phyloP scores from a whole-genome alignment of 2,888 invertebrate species.

The Andricus quercusramuli region DNA sequence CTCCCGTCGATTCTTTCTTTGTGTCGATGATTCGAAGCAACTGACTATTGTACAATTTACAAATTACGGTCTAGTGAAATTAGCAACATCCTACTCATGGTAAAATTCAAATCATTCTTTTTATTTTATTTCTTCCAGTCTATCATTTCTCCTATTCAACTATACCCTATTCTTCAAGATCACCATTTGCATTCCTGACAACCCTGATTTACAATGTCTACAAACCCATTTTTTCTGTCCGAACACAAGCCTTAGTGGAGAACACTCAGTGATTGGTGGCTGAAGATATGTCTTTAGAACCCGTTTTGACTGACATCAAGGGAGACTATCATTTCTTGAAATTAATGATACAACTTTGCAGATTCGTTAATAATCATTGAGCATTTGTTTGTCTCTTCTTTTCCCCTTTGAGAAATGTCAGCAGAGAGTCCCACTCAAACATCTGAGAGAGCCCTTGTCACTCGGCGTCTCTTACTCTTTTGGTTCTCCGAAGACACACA shows the following conservation, averaged over 20 bases:
- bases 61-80: background rate
- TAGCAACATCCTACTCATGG: background rate
- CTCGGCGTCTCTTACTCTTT: background rate
- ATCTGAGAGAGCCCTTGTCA: constrained; percentile 28
- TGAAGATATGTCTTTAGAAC: constrained; percentile 39
- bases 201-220: constrained; percentile 28
- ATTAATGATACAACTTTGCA: constrained; percentile 35
- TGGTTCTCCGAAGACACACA: constrained; percentile 6
- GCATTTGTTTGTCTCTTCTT: constrained; percentile 28
- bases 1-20: constrained; percentile 41
- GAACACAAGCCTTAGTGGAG: background rate
- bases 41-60: constrained; percentile 18
- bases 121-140: background rate
- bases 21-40: constrained; percentile 48
- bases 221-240: background rate
- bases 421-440: constrained; percentile 9
- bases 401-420: constrained; percentile 14
- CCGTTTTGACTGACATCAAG: constrained; percentile 24
- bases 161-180: background rate
- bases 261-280: constrained; percentile 23
- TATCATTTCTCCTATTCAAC: background rate
- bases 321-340: constrained; percentile 34
- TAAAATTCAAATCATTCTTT: background rate
- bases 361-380: constrained; percentile 41
- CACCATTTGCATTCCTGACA: constrained; percentile 25